Conservation (phyloP, 2,113 vertebrate genomes). For the Bagarius yarrelli region DNA sequence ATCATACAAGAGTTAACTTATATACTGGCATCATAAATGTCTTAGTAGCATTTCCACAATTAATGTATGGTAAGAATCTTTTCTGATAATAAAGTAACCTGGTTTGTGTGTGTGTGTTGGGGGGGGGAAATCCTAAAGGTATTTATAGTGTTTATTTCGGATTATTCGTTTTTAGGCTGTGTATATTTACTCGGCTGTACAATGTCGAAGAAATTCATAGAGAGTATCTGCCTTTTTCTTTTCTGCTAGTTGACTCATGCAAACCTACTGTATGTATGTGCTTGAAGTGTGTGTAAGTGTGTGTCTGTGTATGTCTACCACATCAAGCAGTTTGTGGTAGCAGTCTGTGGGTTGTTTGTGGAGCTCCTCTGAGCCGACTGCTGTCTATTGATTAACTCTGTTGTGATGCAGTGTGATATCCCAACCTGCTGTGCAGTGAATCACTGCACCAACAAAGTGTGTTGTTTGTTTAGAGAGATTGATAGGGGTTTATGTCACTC, state of each 20-base stretch:
- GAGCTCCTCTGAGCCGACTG: conserved; percentile 33
- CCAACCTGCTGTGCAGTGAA: conserved; percentile 1
- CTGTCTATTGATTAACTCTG: conserved; percentile 48
- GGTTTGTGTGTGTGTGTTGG: background rate
- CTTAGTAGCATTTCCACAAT: background rate
- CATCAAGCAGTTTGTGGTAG: background rate
- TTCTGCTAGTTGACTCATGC: background rate
- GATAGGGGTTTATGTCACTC: background rate
- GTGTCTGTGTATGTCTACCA: background rate
- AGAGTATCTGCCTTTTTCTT: background rate
- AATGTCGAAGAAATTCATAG: background rate
- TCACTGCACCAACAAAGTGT: conserved; percentile 19
- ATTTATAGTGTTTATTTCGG: background rate
- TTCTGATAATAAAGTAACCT: background rate
- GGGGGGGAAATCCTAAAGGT: too few relatives aligned
- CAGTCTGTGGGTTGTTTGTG: conserved; percentile 11
- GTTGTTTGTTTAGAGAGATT: conserved; percentile 22
- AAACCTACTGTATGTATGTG: background rate
- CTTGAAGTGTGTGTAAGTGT: background rate
- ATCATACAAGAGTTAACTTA: background rate
- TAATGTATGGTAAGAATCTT: background rate
- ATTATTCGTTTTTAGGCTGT: background rate
- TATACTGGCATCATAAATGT: background rate
- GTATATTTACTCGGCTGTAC: background rate
- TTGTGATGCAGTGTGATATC: conserved; percentile 18